Base-by-base conservation (phyloP, 1,140 invertebrate species). In the Brachionus angularis region DNA sequence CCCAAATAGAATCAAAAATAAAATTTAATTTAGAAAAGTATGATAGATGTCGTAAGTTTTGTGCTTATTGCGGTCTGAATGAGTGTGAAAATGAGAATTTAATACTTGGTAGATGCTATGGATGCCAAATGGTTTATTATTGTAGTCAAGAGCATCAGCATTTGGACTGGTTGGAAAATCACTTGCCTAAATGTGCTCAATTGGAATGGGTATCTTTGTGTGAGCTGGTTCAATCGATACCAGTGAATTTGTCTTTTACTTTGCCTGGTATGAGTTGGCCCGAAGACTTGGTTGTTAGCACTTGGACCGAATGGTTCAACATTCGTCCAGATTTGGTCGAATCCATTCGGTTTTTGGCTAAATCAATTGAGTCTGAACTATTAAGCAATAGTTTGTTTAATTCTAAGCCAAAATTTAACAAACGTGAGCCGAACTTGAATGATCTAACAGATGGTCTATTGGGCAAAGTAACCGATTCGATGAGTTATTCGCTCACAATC, bases 61-160 rank as follows among this genome's bases (percentile, higher is more conserved):
- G 67, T 21, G 46, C 47, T 16, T 50, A 50, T 25, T 70, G 67
- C 25, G 67, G 50, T 36, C 47, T 8, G 0, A 31, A 33, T 2
- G 67, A 50, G 16, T 12, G 46, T 4, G 27, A 29, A 18, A 16
- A 16, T 10, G 39, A 42, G 10, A 10, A 16, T 10, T 10, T 42
- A 10, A 8, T 46, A 33, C 25, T 70, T n/a, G 46, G 36, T 25
- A 18, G 67, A 12, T 70, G 67, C 29, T 70, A 50, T 18, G 67
- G 67, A 25, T 70, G 67, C 25, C 67, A 70, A 70, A 70, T 70
- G 67, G 42, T 52, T 42, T 70, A 70, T 34, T 70, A 70, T 21
- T 70, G 67, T 42, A 50, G 50, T 50, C 46, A 70, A 36, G 67
- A 70, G 18, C 67, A 70, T 47, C 67, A 70, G 21, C 29, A 39